These are phyloP conservation scores for Crepidodera aurea DNA, from an alignment of 2,888 invertebrate genomes.

Conservation along the genomic window DNA sequence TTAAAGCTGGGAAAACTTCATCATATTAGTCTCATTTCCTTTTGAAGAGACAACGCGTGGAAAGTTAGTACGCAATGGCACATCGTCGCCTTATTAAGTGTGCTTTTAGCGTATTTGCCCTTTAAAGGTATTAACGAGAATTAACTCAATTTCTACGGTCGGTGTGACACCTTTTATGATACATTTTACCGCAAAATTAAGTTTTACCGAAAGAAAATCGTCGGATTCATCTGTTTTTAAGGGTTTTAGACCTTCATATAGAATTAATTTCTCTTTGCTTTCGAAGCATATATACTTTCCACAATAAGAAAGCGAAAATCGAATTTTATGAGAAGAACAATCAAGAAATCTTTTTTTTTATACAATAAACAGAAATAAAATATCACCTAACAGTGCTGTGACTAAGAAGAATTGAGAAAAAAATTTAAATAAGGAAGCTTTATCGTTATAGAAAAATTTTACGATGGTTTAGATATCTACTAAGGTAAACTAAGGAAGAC, in stretches of 20 bases:
- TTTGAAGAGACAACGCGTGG: background rate
- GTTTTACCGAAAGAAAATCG: slow-evolving; percentile 4
- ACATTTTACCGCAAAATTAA: slow-evolving; percentile 10
- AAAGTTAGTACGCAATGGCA: background rate
- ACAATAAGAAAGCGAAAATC: no score
- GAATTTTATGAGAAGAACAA: no score
- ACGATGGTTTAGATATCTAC: no score
- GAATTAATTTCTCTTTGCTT: no score
- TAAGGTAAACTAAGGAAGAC: no score
- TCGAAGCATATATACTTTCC: no score
- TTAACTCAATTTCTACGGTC: slow-evolving; percentile 12
- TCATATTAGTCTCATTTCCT: background rate
- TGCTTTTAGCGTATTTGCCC: slow-evolving; percentile 10
- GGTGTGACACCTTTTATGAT: slow-evolving; percentile 13
- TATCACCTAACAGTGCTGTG: no score
- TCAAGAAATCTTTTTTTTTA: no score
- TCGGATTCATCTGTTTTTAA: slow-evolving; percentile 1
- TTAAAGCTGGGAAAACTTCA: background rate
- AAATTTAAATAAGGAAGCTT: no score
- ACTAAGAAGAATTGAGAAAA: no score
- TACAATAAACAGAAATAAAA: no score
- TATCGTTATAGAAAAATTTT: no score
- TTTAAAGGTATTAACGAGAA: slow-evolving; percentile 11
- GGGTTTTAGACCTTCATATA: background rate
- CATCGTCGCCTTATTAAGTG: slow-evolving; percentile 1